phyloP scores from a whole-genome alignment of 2,113 vertebrate genomes.

The Rhinoptilus africanus region DNA sequence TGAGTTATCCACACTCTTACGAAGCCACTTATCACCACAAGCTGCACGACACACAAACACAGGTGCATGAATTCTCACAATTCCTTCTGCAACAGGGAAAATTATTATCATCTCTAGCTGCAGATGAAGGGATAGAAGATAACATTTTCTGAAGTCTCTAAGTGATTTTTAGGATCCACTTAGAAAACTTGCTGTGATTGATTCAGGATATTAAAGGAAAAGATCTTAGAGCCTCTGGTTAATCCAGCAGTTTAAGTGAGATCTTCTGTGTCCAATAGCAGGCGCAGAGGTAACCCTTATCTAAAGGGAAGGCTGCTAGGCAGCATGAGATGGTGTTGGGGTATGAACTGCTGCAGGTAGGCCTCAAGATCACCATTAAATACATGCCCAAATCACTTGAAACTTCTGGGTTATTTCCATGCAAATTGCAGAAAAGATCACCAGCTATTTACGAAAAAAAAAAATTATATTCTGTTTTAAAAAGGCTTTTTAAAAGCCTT shows the following conservation, averaged over 20 bases:
- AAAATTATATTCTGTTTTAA: not conserved
- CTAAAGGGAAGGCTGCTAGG: not conserved
- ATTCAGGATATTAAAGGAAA: not conserved
- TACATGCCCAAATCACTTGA: not conserved
- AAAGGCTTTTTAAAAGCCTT: not conserved
- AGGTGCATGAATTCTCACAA: not conserved
- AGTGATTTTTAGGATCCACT: not conserved
- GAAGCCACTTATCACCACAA: not conserved
- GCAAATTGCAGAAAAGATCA: not conserved
- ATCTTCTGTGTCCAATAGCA: not conserved
- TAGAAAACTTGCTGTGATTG: not conserved
- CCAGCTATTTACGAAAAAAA: not conserved
- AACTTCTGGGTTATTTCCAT: not conserved
- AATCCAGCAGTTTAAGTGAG: not conserved
- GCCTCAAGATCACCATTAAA: not conserved
- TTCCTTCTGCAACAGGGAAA: not conserved
- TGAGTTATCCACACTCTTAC: not conserved
- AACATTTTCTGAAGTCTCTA: not conserved
- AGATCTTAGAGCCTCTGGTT: not conserved
- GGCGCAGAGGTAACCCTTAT: not conserved
- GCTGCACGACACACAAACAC: not conserved
- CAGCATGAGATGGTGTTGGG: not conserved
- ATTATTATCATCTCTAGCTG: not conserved
- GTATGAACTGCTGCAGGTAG: not conserved
- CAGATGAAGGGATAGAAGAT: not conserved